Base-by-base conservation (phyloP, 1,140 invertebrate species). In the Leptinotarsa lineolata region DNA sequence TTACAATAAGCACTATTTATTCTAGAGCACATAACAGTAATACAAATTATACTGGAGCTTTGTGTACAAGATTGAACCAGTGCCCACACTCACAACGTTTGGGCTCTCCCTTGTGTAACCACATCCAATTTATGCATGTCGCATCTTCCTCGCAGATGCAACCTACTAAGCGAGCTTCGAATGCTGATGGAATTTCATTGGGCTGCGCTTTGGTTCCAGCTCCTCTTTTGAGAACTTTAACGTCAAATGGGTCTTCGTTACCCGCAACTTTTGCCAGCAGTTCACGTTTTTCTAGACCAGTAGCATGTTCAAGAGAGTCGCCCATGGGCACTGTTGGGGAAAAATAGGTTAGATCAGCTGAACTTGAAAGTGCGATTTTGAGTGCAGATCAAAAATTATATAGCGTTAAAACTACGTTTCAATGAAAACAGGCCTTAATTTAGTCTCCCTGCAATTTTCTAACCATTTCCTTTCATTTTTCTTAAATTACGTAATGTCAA, bases 101-200 rank as follows among this genome's bases (percentile, higher is more conserved):
- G 48, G 95, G 91, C 77, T 92, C 89, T 18, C 94, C 96, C 84
- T 90, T 89, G 84, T 97, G 91, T 77, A 99, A 84, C 93, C 95
- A 96, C 92, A 98, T 97, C 94, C 95, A 99, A 81, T 92, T 93
- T 76, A 99, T 90, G 74, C 89, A 87, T 71, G 92, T 91, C 20
- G 94, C 89, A 83, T 99, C 97, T 85, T 97, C 95, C 85, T 98
- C 95, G 86, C 97, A 99, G 83, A 99, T 90, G 86, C 97, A 99
- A 69, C 97, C 97, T 81, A 99, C 90, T 77, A 99, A 89, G 80
- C 97, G 90, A 75, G 92, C 92, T 76, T 96, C 91, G 80, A 93
- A 95, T 76, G 92, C 91, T 64, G 96, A 97, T 74, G 95, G 94
- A 79, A 99, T 92, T 78, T 96, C 82, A 79, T 93, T 98, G 45